These are phyloP conservation scores for Cheiracanthium punctorium DNA, from an alignment of 2,888 invertebrate genomes.

Conservation along the genomic window DNA sequence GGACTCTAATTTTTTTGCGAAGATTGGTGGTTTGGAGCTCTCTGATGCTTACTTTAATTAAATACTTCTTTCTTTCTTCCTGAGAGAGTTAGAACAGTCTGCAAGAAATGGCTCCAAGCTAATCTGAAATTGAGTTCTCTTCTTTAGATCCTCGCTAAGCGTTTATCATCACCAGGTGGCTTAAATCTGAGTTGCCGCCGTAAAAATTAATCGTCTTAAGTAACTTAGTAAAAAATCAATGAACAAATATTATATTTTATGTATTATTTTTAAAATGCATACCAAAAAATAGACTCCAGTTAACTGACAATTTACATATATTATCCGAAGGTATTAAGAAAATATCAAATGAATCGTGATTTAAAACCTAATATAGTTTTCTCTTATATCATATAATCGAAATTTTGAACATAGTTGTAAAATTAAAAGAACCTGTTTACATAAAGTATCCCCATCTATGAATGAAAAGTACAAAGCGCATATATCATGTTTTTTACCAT, in stretches of 20 bases:
- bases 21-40: conserved; percentile 8
- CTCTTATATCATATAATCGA: too few relatives aligned
- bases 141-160: background rate
- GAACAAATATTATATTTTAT: background rate
- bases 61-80: conserved; percentile 5
- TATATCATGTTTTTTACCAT: too few relatives aligned
- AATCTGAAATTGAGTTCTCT: conserved; percentile 20
- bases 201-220: background rate
- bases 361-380: too few relatives aligned
- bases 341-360: too few relatives aligned
- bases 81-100: background rate
- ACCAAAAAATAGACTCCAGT: too few relatives aligned
- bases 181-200: background rate
- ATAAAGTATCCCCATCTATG: too few relatives aligned
- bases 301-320: too few relatives aligned
- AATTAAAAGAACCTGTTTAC: too few relatives aligned
- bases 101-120: background rate
- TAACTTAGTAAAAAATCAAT: background rate
- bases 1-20: conserved; percentile 13
- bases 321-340: too few relatives aligned
- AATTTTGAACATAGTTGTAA: too few relatives aligned
- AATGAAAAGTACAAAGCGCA: too few relatives aligned
- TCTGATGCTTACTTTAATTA: conserved; percentile 26
- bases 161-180: background rate
- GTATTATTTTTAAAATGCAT: too few relatives aligned